Evolutionary conservation across 2,113 vertebrate genomes (phyloP).

Genomic region (Speoplatyrhinus poulsoni): DNA sequence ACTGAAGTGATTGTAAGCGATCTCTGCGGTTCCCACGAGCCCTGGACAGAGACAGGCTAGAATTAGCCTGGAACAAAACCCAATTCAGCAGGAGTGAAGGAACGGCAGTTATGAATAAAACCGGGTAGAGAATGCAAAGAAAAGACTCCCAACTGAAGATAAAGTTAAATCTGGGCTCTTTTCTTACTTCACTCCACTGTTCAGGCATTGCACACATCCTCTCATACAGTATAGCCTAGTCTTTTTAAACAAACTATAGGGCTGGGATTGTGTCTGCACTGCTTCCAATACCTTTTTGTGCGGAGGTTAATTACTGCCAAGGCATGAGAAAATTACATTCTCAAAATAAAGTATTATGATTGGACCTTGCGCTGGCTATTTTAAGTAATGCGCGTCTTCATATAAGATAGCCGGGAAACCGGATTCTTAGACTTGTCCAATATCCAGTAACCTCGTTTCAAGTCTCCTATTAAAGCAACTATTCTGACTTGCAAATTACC

Average conservation of each 20-base stretch:
- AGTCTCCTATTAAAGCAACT: constrained; percentile 73
- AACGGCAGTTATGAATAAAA: constrained; percentile 81
- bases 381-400: constrained; percentile 73
- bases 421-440: constrained; percentile 77
- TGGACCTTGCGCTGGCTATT: constrained; percentile 74
- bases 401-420: constrained; percentile 76
- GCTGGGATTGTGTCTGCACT: constrained; percentile 75
- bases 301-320: constrained; percentile 83
- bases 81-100: constrained; percentile 81
- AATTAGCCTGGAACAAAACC: constrained; percentile 79
- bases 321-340: constrained; percentile 82
- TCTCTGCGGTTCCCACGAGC: constrained; percentile 73
- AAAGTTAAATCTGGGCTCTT: constrained; percentile 71
- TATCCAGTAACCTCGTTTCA: constrained; percentile 81
- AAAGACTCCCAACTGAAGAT: constrained; percentile 70
- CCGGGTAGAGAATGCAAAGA: constrained; percentile 67
- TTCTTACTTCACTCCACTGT: constrained; percentile 27
- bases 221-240: constrained; percentile 69
- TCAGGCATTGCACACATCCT: constrained; percentile 49
- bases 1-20: constrained; percentile 78
- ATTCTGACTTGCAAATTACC: constrained; percentile 80
- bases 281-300: constrained; percentile 78
- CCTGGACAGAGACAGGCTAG: constrained; percentile 68
- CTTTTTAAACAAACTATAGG: constrained; percentile 71
- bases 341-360: constrained; percentile 81